Conservation (phyloP, 1,140 invertebrate genomes). For the Papilio glaucus region DNA sequence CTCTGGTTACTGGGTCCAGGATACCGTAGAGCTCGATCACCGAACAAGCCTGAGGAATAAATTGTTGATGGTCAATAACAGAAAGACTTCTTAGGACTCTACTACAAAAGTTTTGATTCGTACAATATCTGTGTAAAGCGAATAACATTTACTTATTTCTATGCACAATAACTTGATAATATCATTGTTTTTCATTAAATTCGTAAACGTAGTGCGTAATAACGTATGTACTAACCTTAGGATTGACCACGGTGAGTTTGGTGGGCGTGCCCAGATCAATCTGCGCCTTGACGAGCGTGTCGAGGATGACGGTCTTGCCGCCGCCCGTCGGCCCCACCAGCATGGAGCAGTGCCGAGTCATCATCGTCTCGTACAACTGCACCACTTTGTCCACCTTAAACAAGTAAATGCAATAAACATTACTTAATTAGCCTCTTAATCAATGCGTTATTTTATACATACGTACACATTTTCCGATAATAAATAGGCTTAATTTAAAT, state of each 20-base stretch:
- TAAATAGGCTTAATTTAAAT: too few species aligned
- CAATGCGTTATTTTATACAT: too few species aligned
- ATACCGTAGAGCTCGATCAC: constrained; percentile 96
- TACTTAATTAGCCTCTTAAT: too few species aligned
- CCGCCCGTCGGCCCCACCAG: constrained; percentile 95
- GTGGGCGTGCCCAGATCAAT: constrained; percentile 89
- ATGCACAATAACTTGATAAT: too few species aligned
- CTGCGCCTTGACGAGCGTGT: constrained; percentile 92
- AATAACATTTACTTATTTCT: too few species aligned
- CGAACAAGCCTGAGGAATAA: constrained; percentile 90
- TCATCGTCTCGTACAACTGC: constrained; percentile 96
- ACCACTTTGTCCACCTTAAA: constrained; percentile 93
- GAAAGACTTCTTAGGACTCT: too few species aligned
- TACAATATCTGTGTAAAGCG: too few species aligned
- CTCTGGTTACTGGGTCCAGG: constrained; percentile 91
- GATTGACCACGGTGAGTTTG: constrained; percentile 91
- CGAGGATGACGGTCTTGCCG: constrained; percentile 94
- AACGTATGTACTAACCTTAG: constrained; percentile 86
- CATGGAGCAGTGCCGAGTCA: constrained; percentile 96
- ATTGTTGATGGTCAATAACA: too few species aligned
- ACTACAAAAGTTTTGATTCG: too few species aligned
- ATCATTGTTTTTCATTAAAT: too few species aligned
- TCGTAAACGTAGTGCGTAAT: too few species aligned
- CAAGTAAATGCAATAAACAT: not conserved
- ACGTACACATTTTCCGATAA: too few species aligned